These are phyloP conservation scores for Eupithecia centaureata DNA, from an alignment of 2,888 invertebrate species.

Conservation along the genomic window DNA sequence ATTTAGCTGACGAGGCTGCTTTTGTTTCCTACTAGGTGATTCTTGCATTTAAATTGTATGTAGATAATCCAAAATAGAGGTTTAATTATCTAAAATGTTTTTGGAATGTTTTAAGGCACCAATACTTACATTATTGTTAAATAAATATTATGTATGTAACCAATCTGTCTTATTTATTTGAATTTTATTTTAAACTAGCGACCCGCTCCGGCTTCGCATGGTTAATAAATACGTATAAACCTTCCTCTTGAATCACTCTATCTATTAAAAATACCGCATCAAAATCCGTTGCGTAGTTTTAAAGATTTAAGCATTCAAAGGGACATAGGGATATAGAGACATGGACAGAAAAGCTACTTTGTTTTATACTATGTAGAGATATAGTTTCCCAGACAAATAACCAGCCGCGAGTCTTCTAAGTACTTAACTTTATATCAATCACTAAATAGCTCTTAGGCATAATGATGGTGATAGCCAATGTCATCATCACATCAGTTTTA, in stretches of 20 bases:
- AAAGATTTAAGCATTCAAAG: too few relatives aligned
- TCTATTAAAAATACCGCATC: too few relatives aligned
- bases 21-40: constrained; percentile 23
- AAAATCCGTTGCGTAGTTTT: too few relatives aligned
- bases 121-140: constrained; percentile 71
- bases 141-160: constrained; percentile 52
- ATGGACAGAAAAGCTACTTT: too few relatives aligned
- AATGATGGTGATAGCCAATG: not conserved
- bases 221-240: too few relatives aligned
- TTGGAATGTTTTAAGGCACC: constrained; percentile 51
- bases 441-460: not conserved
- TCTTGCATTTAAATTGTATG: constrained; percentile 26
- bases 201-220: too few relatives aligned
- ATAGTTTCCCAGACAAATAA: not conserved
- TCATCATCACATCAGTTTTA: not conserved
- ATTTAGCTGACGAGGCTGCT: constrained; percentile 24
- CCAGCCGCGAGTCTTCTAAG: not conserved
- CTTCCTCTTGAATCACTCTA: too few relatives aligned
- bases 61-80: not conserved
- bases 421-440: not conserved
- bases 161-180: constrained; percentile 7
- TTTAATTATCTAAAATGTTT: not conserved
- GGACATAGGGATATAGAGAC: too few relatives aligned
- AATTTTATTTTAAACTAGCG: not conserved
- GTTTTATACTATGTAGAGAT: too few relatives aligned